Evolutionary conservation across 2,797 vertebrate genomes (phyloP).

Genomic region (Lepus townsendii): DNA sequence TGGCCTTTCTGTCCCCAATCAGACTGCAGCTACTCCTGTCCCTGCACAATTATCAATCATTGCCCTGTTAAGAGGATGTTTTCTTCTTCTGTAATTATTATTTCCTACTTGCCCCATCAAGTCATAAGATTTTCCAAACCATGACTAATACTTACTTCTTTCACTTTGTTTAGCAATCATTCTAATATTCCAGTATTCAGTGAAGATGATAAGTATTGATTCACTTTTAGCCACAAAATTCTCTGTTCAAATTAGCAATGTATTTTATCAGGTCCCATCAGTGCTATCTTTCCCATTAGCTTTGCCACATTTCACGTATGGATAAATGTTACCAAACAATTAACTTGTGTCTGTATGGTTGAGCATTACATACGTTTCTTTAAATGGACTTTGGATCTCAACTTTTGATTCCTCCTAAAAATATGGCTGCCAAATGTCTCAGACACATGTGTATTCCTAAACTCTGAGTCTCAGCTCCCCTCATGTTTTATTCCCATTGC

Average conservation of each 20-base stretch:
- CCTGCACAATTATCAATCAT: neutral
- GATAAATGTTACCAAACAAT: neutral
- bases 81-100: neutral
- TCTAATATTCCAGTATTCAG: neutral
- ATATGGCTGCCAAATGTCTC: neutral
- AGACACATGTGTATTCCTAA: neutral
- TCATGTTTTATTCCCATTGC: neutral
- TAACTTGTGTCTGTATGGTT: neutral
- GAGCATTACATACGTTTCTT: neutral
- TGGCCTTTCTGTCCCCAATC: neutral
- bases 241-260: neutral
- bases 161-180: neutral
- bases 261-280: neutral
- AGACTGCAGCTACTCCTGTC: neutral
- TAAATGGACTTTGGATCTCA: neutral
- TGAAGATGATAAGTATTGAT: neutral
- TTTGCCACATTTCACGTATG: neutral
- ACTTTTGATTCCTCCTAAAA: neutral
- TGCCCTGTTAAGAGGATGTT: neutral
- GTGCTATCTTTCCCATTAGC: neutral
- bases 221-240: neutral
- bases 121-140: slow-evolving; percentile 1
- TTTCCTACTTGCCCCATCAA: neutral
- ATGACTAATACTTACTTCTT: neutral
- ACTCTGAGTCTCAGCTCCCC: neutral